phyloP scores from a whole-genome alignment of 1,140 invertebrate genomes.

The Ostrea edulis region DNA sequence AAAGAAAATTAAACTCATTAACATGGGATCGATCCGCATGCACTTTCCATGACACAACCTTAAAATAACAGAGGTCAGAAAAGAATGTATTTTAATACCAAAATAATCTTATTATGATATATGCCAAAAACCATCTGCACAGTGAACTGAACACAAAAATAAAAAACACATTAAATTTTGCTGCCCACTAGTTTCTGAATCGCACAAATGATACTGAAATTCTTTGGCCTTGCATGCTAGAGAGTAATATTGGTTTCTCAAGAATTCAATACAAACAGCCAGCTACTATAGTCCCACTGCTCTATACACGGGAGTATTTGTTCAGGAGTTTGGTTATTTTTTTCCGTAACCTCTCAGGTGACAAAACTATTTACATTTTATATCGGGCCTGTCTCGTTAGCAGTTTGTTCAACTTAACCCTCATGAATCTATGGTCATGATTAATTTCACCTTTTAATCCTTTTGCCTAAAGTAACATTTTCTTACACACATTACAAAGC shows the following conservation, averaged over 20 bases:
- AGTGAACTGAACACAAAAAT: neutral
- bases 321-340: slow-evolving; percentile 1
- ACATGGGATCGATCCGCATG: too few relatives aligned
- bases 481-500: neutral
- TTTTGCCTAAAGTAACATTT: neutral
- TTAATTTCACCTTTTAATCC: slow-evolving; percentile 28
- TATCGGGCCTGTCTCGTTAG: neutral
- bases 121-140: neutral
- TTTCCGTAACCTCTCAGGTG: slow-evolving; percentile 18
- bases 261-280: slow-evolving; percentile 14
- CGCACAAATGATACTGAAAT: neutral
- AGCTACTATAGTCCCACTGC: neutral
- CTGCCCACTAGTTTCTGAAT: slow-evolving; percentile 4
- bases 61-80: too few relatives aligned
- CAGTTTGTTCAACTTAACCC: slow-evolving; percentile 9
- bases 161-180: neutral
- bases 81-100: too few relatives aligned
- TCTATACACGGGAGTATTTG: slow-evolving; percentile 17
- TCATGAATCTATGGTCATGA: neutral
- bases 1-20: too few relatives aligned
- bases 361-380: slow-evolving; percentile 13
- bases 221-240: slow-evolving; percentile 19
- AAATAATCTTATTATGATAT: neutral
- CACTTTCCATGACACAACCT: too few relatives aligned
- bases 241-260: neutral